Base-by-base conservation (phyloP, 2,797 vertebrate species). In the Chaunax sp. region DNA sequence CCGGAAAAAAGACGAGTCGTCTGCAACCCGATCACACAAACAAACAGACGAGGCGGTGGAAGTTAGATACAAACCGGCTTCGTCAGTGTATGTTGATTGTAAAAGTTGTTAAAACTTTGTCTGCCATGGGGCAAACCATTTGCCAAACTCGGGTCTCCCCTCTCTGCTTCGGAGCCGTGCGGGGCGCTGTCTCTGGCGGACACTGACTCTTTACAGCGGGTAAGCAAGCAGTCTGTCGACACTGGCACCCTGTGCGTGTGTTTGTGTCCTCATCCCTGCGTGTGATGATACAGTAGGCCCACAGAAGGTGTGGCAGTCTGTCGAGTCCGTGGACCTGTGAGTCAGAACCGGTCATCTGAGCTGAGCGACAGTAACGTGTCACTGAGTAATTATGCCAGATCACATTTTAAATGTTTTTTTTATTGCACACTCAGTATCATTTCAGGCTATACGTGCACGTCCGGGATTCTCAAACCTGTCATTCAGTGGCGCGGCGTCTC, bases 1-100 rank as follows among this genome's bases (percentile, higher is more conserved):
- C 92, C 92, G 92, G 92, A 93, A 93, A 93, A 83, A 82, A 84
- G 80, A 78, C 70, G 74, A 74, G 62, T 68, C 64, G 78, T 47
- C 71, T 54, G 76, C 75, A 71, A 84, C 75, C 57, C 76, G 87
- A 87, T 69, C 84, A 75, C 75, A 64, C 80, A 84, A 87, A 81
- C 79, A 88, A 81, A 83, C 40, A 71, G 74, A 33, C 52, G 38
- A 45, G 52, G 35, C 71, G 15, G 75, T 54, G 44, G 54, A 58
- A 33, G 63, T 26, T 38, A 5, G 49, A n/a, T 44, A 61, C 67
- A 69, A 57, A 58, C 67, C 47, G 76, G 74, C 53, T 5, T 59
- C 15, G 26, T 16, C 6, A 6, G 40, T 22, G 19, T 38, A 3
- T 5, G 25, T 38, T 3, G 54, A 30, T 55, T 19, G 60, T 50